Base-by-base conservation (phyloP, 1,140 invertebrate species). In the Archivesica marissinica region DNA sequence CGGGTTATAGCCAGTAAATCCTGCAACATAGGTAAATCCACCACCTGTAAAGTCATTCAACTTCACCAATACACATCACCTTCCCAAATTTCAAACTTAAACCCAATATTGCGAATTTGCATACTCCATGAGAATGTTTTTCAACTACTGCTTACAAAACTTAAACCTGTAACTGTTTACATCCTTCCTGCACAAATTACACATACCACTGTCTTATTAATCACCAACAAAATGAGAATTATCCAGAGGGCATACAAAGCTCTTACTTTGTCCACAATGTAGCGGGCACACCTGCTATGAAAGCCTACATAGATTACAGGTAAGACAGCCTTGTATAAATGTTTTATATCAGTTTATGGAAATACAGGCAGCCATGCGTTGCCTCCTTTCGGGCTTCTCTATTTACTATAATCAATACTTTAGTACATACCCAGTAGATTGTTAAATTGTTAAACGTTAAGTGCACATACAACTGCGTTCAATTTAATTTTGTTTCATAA, bases 321-420 rank as follows among this genome's bases (percentile, higher is more conserved):
- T 64, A 64, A 64, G 38, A 35, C 59, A 1, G 15, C 30, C 59
- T 35, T 17, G 15, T 35, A 64, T 59, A 59, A 64, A 35, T 64
- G 59, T 64, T 64, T 64, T 64, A 64, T 64, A 64, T 64, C 59
- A 64, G 15, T 52, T 35, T 64, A 64, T 64, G 59, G 59, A 64
- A 64, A 64, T 64, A 20, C 59, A 64, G 38, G 59, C 59, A 64
- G 59, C 59, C 59, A 64, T 64, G 59, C 59, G 38, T 64, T 64
- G 9, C 59, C 59, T 35, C 59, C n/a, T n/a, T n/a, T n/a, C n/a
- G n/a, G n/a, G n/a, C n/a, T n/a, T n/a, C n/a, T n/a, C n/a, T n/a
- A n/a, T n/a, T n/a, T n/a, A n/a, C n/a, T n/a, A n/a, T n/a, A n/a
- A n/a, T n/a, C n/a, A n/a, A n/a, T n/a, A n/a, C n/a, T n/a, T n/a